Evolutionary conservation across 2,888 invertebrate genomes (phyloP).

Genomic region (Orchestes rusci): DNA sequence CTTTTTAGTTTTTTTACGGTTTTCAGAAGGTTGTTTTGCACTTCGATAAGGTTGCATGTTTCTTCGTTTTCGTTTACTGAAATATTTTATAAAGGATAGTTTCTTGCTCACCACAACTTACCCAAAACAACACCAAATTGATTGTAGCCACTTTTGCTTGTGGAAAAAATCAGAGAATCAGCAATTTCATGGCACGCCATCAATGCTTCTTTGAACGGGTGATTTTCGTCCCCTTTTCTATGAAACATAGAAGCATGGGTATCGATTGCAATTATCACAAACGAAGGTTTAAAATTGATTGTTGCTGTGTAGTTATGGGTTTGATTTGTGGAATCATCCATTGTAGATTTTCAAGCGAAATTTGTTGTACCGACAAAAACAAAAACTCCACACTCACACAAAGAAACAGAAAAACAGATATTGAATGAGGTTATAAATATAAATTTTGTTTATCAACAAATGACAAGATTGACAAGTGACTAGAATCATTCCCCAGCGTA

Average conservation of each 20-base stretch:
- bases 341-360: too few species aligned
- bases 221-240: slow-evolving; percentile 21
- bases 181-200: slow-evolving; percentile 31
- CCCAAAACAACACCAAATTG: slow-evolving; percentile 31
- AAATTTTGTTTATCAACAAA: too few species aligned
- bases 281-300: slow-evolving; percentile 30
- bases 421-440: too few species aligned
- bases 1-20: slow-evolving; percentile 30
- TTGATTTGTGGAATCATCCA: too few species aligned
- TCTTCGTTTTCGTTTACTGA: slow-evolving; percentile 29
- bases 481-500: too few species aligned
- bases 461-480: too few species aligned
- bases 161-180: slow-evolving; percentile 31
- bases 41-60: slow-evolving; percentile 23
- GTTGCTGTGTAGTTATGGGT: slow-evolving; percentile 18
- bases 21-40: slow-evolving; percentile 30
- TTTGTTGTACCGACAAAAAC: too few species aligned
- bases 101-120: not conserved
- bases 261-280: slow-evolving; percentile 35
- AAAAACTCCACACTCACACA: too few species aligned
- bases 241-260: slow-evolving; percentile 34
- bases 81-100: not conserved
- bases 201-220: slow-evolving; percentile 32
- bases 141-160: slow-evolving; percentile 28
- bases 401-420: too few species aligned